Evolutionary conservation across 2,113 vertebrate species (phyloP), one percentile per base, ranked within the genome.

Genomic region (Rhinogobius similis): DNA sequence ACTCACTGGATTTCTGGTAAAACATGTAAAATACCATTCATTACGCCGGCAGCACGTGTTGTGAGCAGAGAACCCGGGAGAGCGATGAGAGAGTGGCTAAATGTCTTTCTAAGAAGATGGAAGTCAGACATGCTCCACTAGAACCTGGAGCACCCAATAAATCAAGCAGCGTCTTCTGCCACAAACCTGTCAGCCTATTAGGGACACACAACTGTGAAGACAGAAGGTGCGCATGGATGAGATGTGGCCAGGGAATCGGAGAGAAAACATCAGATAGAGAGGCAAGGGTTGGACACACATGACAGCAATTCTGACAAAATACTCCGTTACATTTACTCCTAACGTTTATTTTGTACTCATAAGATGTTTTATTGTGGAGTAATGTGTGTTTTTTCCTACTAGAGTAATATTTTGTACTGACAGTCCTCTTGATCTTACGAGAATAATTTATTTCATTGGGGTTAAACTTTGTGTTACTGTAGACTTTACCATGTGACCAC

Each of bases 111-210:
- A 75, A 73, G 80, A 78, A 78, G 86, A 78, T 86, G 66, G 73
- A 81, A 80, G 83, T 72, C 81, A 77, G 82, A 87, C 78, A 86
- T 82, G 86, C 89, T 82, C 74, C 80, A 85, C 76, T 75, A 84
- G 76, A 83, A 91, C 80, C 74, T 48, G 65, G 81, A 81, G 79
- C 77, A 77, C n/a, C 83, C 84, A 86, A 91, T 92, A 91, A 91
- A 92, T 92, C 89, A 90, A 83, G 36, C 75, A 65, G 82, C 79
- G 82, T 88, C 82, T 68, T 75, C 77, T 77, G 82, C 81, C 90
- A 89, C 85, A 83, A 80, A 90, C 76, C 77, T 87, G 86, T 89
- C 88, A 87, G 59, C 83, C 77, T 90, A 90, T 88, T 90, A 86
- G 81, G 77, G 73, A 77, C 77, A 83, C 87, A 86, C 80, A 83